Evolutionary conservation across 2,888 invertebrate species (phyloP).

Genomic region (Tenthredo distinguenda): DNA sequence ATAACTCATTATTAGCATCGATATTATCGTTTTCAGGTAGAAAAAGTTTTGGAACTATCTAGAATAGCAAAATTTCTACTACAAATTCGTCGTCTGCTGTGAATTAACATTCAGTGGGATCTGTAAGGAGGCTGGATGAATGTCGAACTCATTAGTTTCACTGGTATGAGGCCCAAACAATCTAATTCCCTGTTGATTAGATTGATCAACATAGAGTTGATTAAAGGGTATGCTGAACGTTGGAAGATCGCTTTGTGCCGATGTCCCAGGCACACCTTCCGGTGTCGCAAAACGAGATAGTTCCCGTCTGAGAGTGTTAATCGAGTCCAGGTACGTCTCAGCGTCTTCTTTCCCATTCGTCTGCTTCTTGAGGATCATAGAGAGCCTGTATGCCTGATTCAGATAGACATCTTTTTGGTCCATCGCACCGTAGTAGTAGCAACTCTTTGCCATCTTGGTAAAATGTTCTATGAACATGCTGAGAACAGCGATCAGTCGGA

Average conservation of each 20-base stretch:
- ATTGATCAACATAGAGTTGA: not conserved
- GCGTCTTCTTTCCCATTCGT: constrained; percentile 81
- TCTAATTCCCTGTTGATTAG: not conserved
- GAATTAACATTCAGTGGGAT: not conserved
- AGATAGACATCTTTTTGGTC: constrained; percentile 84
- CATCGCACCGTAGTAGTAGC: constrained; percentile 82
- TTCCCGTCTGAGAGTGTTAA: constrained; percentile 72
- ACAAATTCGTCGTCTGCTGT: not conserved
- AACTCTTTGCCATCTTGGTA: constrained; percentile 84
- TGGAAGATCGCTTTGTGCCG: not conserved
- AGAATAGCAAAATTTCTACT: not conserved
- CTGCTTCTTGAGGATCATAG: constrained; percentile 82
- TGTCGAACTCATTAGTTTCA: not conserved
- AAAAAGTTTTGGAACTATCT: not conserved
- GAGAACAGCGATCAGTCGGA: constrained; percentile 82
- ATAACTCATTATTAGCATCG: not conserved
- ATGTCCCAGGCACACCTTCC: not conserved
- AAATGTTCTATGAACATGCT: constrained; percentile 87
- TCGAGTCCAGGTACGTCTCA: constrained; percentile 80
- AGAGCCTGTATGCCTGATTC: constrained; percentile 85
- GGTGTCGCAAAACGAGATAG: not conserved
- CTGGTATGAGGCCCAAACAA: not conserved
- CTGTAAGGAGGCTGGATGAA: not conserved
- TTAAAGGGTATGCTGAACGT: not conserved
- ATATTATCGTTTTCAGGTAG: not conserved